A percentile compares a stretch with the other conserved stretches of the same genome.
These are phyloP conservation scores for Sclerurus mexicanus DNA, from an alignment of 2,113 vertebrate species.

Conservation along the genomic window DNA sequence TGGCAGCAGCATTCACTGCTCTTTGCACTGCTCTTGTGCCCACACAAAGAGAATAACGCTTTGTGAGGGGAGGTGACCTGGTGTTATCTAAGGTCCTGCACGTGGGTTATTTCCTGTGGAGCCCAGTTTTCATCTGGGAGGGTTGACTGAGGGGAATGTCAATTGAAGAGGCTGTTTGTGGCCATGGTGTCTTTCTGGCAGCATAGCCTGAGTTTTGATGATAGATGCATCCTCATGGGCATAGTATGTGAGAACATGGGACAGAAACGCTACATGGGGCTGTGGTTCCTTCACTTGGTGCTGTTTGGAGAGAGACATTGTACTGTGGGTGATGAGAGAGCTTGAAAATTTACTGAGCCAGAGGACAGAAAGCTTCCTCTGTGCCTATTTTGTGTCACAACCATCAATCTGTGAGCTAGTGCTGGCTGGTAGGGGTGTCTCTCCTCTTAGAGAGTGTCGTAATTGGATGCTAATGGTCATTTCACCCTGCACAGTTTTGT, in stretches of 20 bases:
- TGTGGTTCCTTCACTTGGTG: not conserved
- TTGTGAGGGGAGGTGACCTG: not conserved
- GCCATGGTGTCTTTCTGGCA: not conserved
- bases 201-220: not conserved
- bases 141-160: not conserved
- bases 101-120: not conserved
- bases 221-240: accelerated
- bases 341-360: not conserved
- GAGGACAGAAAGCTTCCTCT: not conserved
- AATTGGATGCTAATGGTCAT: not conserved
- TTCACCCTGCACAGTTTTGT: not conserved
- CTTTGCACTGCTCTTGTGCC: not conserved
- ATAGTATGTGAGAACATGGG: accelerated
- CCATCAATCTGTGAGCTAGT: not conserved
- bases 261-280: not conserved
- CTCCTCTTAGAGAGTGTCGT: not conserved
- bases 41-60: not conserved
- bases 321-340: not conserved
- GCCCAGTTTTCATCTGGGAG: not conserved
- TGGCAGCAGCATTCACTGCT: not conserved
- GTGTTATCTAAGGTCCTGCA: not conserved
- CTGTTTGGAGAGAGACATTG: not conserved
- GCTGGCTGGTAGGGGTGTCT: not conserved
- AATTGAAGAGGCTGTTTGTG: not conserved
- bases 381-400: not conserved